These are phyloP conservation scores for Trissonchulus sp. DNA, from an alignment of 2,888 invertebrate species.

Conservation along the genomic window DNA sequence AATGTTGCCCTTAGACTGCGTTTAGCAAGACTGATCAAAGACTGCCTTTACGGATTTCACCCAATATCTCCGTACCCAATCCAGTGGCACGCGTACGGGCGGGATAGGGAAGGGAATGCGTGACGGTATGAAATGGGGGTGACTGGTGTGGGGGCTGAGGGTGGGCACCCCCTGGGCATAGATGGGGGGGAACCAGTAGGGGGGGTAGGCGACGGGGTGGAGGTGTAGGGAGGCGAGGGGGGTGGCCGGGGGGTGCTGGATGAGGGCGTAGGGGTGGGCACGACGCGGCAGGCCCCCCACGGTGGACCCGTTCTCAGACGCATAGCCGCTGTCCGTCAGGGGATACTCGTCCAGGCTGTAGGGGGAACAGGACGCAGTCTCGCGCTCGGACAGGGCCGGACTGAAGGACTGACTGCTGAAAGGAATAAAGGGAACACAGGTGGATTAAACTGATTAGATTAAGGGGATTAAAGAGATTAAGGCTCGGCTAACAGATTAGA, in stretches of 20 bases:
- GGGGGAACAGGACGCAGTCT: neutral
- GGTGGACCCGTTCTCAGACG: neutral
- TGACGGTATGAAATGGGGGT: neutral
- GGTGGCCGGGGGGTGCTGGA: neutral
- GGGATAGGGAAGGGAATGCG: neutral
- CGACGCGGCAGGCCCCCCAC: neutral
- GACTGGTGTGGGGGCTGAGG: neutral
- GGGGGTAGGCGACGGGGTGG: neutral
- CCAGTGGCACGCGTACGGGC: too few species aligned
- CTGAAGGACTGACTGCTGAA: too few species aligned
- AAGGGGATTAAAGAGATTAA: too few species aligned
- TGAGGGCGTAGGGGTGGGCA: neutral
- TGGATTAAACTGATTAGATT: too few species aligned
- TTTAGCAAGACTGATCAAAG: too few species aligned
- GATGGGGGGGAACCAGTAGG: neutral
- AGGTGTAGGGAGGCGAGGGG: neutral
- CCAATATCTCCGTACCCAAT: too few species aligned
- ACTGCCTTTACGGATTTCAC: too few species aligned
- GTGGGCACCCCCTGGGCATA: neutral
- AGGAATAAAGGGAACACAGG: too few species aligned
- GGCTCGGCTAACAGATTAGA: too few species aligned
- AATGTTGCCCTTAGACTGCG: too few species aligned
- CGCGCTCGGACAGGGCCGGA: neutral
- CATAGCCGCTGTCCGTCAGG: neutral
- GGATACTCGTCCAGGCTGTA: constrained; percentile 4